These are phyloP conservation scores for Cantharis flavilabris DNA, from an alignment of 2,888 invertebrate species.

Conservation along the genomic window DNA sequence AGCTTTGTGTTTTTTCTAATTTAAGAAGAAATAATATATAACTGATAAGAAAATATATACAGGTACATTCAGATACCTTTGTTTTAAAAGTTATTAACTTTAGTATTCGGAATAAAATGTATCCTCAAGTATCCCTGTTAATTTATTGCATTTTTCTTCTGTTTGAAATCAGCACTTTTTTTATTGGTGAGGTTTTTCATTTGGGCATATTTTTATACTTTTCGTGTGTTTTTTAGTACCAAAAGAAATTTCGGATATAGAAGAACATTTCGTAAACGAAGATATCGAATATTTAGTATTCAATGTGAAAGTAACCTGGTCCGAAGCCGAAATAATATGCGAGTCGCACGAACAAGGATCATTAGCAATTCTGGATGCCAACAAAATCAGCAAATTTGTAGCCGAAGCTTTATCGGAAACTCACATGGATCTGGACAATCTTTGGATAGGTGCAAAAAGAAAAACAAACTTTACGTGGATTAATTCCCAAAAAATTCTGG, in stretches of 20 bases:
- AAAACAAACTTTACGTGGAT: neutral
- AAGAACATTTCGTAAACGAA: neutral
- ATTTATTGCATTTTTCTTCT: neutral
- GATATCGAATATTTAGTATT: slow-evolving; percentile 7
- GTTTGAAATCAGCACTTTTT: neutral
- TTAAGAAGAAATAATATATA: no score
- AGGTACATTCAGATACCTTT: neutral
- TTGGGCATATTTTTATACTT: neutral
- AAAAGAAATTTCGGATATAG: neutral
- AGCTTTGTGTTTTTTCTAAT: no score
- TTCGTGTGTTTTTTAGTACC: neutral
- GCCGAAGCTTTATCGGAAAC: slow-evolving; percentile 13
- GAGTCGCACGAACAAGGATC: neutral
- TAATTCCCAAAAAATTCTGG: neutral
- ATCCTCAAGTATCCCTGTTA: neutral
- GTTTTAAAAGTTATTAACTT: neutral
- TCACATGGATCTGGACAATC: neutral
- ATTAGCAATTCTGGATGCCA: neutral
- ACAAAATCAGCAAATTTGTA: neutral
- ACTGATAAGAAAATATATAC: neutral
- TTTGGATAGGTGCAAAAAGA: slow-evolving; percentile 12
- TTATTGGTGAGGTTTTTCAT: neutral
- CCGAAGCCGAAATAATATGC: slow-evolving; percentile 9
- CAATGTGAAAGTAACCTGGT: neutral
- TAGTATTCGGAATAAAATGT: neutral